Evolutionary conservation across 2,797 vertebrate genomes (phyloP).

Genomic region (Paratrypauchen microcephalus): DNA sequence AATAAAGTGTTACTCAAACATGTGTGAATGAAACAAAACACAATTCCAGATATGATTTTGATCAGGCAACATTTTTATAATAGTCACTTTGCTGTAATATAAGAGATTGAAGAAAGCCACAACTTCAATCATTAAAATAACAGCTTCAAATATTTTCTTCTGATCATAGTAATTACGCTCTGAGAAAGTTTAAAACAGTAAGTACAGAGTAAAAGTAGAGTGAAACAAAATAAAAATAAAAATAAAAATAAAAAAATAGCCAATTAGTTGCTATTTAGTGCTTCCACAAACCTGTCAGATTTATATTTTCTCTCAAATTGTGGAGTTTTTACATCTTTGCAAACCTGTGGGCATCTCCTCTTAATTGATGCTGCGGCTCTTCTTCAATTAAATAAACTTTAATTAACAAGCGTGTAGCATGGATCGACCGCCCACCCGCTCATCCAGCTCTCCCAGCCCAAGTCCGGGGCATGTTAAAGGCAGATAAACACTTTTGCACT

Average conservation of each 20-base stretch:
- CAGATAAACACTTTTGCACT: constrained; percentile 98
- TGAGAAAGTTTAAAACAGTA: not conserved
- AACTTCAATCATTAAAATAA: too few relatives aligned
- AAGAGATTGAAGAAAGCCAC: too few relatives aligned
- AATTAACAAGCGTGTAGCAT: constrained; percentile 95
- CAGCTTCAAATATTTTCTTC: too few relatives aligned
- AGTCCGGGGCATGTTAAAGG: constrained; percentile 90
- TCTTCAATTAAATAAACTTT: constrained; percentile 98
- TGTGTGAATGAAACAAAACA: too few relatives aligned
- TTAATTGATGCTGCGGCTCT: constrained; percentile 92
- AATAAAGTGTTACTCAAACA: too few relatives aligned
- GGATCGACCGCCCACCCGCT: constrained; percentile 89
- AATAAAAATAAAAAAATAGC: too few relatives aligned
- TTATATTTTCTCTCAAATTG: constrained; percentile 35
- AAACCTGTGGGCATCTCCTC: constrained; percentile 69
- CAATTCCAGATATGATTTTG: too few relatives aligned
- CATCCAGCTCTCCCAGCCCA: constrained; percentile 84
- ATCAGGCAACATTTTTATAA: too few relatives aligned
- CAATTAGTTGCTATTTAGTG: not conserved
- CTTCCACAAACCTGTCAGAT: constrained; percentile 28
- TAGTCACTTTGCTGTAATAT: too few relatives aligned
- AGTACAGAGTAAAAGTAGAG: not conserved
- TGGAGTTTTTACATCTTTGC: constrained; percentile 71
- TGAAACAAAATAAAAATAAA: too few relatives aligned
- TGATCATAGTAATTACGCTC: not conserved